phyloP scores from a whole-genome alignment of 2,113 vertebrate species.

The Nycticryphes semicollaris region DNA sequence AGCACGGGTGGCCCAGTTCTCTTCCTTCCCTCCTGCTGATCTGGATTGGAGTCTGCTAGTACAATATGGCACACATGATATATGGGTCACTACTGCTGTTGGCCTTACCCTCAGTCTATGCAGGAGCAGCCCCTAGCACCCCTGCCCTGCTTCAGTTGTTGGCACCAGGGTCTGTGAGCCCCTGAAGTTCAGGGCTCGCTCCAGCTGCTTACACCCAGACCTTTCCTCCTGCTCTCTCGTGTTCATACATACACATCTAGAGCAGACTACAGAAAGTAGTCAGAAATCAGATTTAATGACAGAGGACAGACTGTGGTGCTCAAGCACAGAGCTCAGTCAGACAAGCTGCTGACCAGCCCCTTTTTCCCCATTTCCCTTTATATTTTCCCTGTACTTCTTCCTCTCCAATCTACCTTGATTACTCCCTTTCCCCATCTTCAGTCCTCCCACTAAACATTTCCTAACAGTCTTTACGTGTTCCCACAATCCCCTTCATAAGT shows the following conservation, averaged over 20 bases:
- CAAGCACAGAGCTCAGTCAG: not conserved
- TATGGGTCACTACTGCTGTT: not conserved
- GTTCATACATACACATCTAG: not conserved
- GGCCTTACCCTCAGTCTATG: not conserved
- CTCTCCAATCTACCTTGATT: not conserved
- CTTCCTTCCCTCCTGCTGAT: not conserved
- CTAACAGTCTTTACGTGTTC: not conserved
- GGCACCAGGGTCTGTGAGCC: not conserved
- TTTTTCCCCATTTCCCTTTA: not conserved
- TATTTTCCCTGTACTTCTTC: not conserved
- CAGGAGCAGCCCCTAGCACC: not conserved
- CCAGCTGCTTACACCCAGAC: not conserved
- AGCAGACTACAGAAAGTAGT: not conserved
- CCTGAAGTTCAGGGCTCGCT: not conserved
- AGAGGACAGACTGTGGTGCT: not conserved
- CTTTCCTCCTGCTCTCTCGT: not conserved
- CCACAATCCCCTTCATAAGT: not conserved
- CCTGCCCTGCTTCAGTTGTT: not conserved
- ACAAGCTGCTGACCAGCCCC: not conserved
- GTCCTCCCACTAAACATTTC: not conserved
- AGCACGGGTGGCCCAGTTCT: not conserved
- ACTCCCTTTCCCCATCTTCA: not conserved
- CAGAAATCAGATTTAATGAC: not conserved
- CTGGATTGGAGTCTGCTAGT: not conserved
- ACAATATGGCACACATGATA: fast-evolving